A percentile compares a stretch with the other conserved stretches of the same genome.
Evolutionary conservation across 2,888 invertebrate species (phyloP).

Genomic region (Pollenia griseotomentosa): DNA sequence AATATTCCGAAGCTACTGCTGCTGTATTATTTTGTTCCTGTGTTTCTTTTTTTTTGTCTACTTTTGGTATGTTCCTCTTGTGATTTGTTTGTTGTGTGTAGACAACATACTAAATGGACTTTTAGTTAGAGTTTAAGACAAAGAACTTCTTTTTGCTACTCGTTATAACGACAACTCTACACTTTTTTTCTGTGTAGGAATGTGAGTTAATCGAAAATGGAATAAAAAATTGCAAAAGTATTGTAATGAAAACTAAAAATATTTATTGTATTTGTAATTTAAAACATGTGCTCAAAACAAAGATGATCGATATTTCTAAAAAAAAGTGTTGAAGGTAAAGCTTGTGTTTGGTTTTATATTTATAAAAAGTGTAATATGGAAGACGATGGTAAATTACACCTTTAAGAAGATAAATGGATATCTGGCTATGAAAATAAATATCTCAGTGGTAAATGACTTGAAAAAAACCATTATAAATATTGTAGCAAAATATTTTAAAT

Average conservation of each 20-base stretch:
- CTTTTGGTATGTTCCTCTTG: slow-evolving; percentile 32
- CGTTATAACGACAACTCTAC: slow-evolving; percentile 15
- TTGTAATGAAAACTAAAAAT: slow-evolving; percentile 50
- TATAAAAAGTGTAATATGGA: slow-evolving; percentile 18
- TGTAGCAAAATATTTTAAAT: not conserved
- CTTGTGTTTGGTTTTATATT: slow-evolving; percentile 33
- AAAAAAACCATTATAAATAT: not conserved
- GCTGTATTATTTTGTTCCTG: not conserved
- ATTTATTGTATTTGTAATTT: slow-evolving; percentile 54
- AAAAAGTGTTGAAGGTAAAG: slow-evolving; percentile 40
- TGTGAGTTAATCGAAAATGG: slow-evolving; percentile 1
- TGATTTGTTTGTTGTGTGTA: slow-evolving; percentile 52
- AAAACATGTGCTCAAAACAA: slow-evolving; percentile 55
- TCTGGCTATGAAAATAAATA: not conserved
- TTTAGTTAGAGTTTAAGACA: slow-evolving; percentile 57
- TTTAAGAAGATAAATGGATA: slow-evolving; percentile 28
- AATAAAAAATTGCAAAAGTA: slow-evolving; percentile 11
- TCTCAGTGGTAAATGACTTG: slow-evolving; percentile 12
- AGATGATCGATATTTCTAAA: slow-evolving; percentile 53
- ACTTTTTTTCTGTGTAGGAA: slow-evolving; percentile 16
- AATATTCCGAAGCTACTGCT: not conserved
- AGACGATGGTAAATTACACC: slow-evolving; percentile 21
- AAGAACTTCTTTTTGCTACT: slow-evolving; percentile 52
- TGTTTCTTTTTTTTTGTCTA: not conserved
- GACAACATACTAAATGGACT: slow-evolving; percentile 59